Conservation (phyloP, 92 coral and sea anemone species). For the Galaxea fascicularis region DNA sequence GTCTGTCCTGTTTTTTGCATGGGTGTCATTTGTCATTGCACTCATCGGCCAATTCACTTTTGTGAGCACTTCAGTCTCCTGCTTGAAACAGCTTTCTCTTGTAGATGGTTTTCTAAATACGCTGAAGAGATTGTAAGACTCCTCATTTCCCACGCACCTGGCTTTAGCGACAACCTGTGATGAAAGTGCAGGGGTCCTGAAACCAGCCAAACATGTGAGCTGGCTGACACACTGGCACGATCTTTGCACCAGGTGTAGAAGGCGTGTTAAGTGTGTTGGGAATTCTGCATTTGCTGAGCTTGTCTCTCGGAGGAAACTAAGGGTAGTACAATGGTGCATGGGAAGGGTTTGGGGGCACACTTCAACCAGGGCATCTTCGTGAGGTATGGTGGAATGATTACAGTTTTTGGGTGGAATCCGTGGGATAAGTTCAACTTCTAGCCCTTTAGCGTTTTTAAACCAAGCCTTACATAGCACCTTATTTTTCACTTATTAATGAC, state of each 20-base stretch:
- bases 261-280: conserved; percentile 34
- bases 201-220: conserved; percentile 71
- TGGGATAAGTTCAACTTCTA: no score
- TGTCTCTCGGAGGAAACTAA: not conserved
- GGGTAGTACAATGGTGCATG: not conserved
- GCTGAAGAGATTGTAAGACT: not conserved
- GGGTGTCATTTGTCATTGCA: no score
- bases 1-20: no score
- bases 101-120: not conserved
- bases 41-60: no score
- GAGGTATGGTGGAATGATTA: no score
- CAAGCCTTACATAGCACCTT: no score
- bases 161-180: conserved; percentile 45
- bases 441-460: no score
- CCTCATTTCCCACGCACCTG: not conserved
- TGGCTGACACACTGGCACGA: conserved; percentile 51
- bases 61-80: no score
- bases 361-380: no score
- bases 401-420: no score
- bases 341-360: not conserved
- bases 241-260: conserved; percentile 57
- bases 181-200: conserved; percentile 88
- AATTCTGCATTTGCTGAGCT: conserved; percentile 56
- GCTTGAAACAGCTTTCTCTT: not conserved
- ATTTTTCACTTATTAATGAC: no score